Base-by-base conservation (phyloP, 2,113 vertebrate genomes). In the Plecotus auritus region DNA sequence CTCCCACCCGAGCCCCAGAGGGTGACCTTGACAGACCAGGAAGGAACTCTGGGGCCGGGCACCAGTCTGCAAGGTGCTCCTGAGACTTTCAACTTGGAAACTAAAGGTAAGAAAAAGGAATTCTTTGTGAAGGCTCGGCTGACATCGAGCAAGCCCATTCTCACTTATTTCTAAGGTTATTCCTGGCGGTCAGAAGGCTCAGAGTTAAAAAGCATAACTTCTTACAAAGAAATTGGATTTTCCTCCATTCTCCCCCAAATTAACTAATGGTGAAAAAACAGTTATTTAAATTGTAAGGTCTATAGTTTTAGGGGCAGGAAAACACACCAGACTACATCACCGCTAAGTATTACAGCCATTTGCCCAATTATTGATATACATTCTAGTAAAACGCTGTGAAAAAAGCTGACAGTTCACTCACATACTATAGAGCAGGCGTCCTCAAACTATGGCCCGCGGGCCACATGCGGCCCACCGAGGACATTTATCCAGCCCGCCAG, bases 71-170 rank as follows among this genome's bases (percentile, higher is more conserved):
- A 14, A 59, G 56, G 32, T 37, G 22, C 40, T 83, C 76, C 56
- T 49, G 70, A 93, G 69, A 90, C 20, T 76, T 91, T 81, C 64
- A 69, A 49, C 40, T 73, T 89, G 32, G 40, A 93, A 86, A 90
- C 28, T 32, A 89, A 49, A 96, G 22, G 45, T 69, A 56, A 91
- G 76, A 77, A 88, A 78, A 91, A 64, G 28, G 28, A 49, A 67
- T 89, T 78, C 42, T 86, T 73, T 26, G 32, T 35, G n/a, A 74
- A 88, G 59, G 22, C 66, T 78, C 56, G 61, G 32, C 56, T 84
- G 56, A 88, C 40, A 9, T 59, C 4, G 7, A 35, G 22, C 47
- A 85, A 69, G 45, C 5, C 22, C 56, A 73, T 70, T 80, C 56
- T 72, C 74, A 20, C 7, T 37, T 69, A 51, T 69, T 92, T 56